A percentile compares a stretch with the other conserved stretches of the same genome.
These are phyloP conservation scores for Paralvinella palmiformis DNA, from an alignment of 1,140 invertebrate species.

Conservation along the genomic window DNA sequence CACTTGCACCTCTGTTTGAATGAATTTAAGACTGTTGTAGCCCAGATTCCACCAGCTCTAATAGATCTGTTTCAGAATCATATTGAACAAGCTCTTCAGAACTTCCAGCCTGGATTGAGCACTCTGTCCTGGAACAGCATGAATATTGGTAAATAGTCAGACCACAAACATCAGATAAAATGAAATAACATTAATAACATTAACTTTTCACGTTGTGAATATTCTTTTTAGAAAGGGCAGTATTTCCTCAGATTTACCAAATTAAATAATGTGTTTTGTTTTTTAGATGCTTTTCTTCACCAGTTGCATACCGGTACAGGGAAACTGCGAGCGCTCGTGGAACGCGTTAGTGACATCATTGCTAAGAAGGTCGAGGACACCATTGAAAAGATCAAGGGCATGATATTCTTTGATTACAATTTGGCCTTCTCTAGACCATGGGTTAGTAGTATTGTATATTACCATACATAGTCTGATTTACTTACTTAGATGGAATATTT, in stretches of 20 bases:
- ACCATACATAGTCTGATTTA: neutral
- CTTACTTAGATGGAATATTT: neutral
- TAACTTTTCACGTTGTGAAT: no score
- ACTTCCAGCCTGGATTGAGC: slow-evolving; percentile 44
- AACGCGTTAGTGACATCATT: slow-evolving; percentile 38
- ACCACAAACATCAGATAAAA: no score
- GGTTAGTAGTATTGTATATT: slow-evolving; percentile 37
- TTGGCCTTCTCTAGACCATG: slow-evolving; percentile 43
- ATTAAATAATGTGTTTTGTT: neutral
- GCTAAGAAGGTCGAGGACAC: slow-evolving; percentile 33
- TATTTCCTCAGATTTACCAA: no score
- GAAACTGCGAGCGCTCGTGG: slow-evolving; percentile 34
- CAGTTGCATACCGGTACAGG: slow-evolving; percentile 43
- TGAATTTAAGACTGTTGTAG: slow-evolving; percentile 28
- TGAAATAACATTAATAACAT: no score
- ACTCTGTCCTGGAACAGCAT: slow-evolving; percentile 50
- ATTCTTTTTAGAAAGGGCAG: no score
- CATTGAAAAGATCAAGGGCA: slow-evolving; percentile 37
- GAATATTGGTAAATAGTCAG: slow-evolving; percentile 48
- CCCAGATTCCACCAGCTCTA: slow-evolving; percentile 36
- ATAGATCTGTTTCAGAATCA: slow-evolving; percentile 38
- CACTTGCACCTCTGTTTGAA: slow-evolving; percentile 43
- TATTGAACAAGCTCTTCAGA: slow-evolving; percentile 36
- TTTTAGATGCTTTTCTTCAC: slow-evolving; percentile 47
- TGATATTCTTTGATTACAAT: slow-evolving; percentile 46